These are phyloP conservation scores for Cyclina sinensis DNA, from an alignment of 1,140 invertebrate genomes.

Conservation along the genomic window DNA sequence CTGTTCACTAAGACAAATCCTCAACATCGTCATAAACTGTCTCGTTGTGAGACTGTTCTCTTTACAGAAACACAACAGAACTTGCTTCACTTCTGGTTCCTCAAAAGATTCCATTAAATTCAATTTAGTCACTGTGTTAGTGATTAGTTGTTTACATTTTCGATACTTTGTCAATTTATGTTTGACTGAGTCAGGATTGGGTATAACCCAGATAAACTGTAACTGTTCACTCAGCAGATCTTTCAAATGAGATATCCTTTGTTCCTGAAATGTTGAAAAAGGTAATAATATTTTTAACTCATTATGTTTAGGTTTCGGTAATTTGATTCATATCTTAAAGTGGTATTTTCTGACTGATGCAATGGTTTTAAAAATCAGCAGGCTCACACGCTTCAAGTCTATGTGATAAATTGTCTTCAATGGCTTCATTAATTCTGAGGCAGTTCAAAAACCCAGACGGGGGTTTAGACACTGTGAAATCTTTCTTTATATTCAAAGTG, in stretches of 20 bases:
- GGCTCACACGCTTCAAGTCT: no score
- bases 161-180: background rate
- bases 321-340: no score
- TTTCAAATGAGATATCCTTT: slow-evolving; percentile 21
- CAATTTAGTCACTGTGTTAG: background rate
- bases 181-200: background rate
- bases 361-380: no score
- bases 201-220: slow-evolving; percentile 37
- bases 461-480: no score
- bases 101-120: slow-evolving; percentile 1
- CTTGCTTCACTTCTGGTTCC: background rate
- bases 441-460: no score
- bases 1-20: slow-evolving; percentile 14
- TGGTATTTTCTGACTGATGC: no score
- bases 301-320: no score
- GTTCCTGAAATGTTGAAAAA: slow-evolving; percentile 7
- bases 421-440: no score
- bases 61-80: slow-evolving; percentile 8
- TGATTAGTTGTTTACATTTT: background rate
- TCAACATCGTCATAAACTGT: slow-evolving; percentile 23
- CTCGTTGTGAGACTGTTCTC: background rate
- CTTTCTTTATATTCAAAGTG: no score
- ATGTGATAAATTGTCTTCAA: no score
- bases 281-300: no score
- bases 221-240: background rate